Evolutionary conservation across 2,113 vertebrate species (phyloP).

Genomic region (Tyrannus savana): DNA sequence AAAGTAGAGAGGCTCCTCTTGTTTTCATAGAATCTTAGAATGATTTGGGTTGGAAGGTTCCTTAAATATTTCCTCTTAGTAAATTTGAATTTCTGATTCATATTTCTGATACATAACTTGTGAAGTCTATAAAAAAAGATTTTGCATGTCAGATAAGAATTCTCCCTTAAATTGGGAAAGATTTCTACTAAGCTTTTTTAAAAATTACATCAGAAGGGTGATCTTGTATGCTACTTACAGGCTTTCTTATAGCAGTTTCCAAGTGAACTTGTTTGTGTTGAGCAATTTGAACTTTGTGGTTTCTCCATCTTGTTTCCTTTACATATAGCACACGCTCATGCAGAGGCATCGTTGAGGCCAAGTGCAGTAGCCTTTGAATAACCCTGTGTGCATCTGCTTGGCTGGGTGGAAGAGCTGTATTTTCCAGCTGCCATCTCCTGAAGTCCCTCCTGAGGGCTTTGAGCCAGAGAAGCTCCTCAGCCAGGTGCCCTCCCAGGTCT

Average conservation of each 20-base stretch:
- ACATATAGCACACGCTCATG: background rate
- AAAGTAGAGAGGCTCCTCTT: background rate
- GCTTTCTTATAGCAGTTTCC: background rate
- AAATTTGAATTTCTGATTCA: conserved; percentile 2
- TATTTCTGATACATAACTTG: background rate
- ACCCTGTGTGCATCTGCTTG: background rate
- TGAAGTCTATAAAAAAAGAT: background rate
- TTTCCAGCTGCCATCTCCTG: conserved; percentile 9
- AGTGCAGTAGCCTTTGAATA: background rate
- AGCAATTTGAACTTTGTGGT: background rate
- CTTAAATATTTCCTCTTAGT: conserved; percentile 1
- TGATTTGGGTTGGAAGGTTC: conserved; percentile 1
- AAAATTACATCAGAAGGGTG: background rate
- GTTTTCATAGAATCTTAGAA: background rate
- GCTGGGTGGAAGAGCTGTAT: background rate
- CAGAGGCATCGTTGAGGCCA: background rate
- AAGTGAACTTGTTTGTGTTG: background rate
- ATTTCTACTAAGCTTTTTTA: background rate
- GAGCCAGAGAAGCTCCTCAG: background rate
- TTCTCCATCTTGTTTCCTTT: background rate
- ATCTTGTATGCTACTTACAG: background rate
- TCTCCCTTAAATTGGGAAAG: background rate
- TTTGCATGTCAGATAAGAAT: background rate
- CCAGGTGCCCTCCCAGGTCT: background rate
- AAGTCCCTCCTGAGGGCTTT: background rate